These are phyloP conservation scores for Synanthedon tipuliformis DNA, from an alignment of 2,888 invertebrate genomes.

Conservation along the genomic window DNA sequence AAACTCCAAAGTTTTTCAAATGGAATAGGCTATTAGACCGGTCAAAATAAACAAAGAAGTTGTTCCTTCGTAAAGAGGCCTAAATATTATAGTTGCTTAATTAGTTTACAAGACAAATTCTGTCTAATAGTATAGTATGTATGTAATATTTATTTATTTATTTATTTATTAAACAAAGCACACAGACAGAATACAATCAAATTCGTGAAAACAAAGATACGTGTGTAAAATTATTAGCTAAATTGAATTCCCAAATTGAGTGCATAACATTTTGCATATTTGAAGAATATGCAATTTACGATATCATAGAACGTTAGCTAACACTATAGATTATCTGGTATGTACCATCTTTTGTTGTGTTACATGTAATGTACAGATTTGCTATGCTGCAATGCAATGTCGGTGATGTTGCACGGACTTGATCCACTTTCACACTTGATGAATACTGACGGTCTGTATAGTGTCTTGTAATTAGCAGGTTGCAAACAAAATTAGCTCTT, in stretches of 20 bases:
- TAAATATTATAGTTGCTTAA: neutral
- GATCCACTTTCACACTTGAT: slow-evolving; percentile 9
- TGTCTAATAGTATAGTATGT: neutral
- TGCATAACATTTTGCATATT: no score
- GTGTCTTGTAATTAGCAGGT: neutral
- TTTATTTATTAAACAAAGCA: no score
- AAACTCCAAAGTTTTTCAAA: no score
- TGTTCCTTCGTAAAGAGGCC: no score
- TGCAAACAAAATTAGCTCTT: neutral
- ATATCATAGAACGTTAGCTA: neutral
- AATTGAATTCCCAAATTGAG: no score
- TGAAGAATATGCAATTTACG: neutral
- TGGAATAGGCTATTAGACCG: no score
- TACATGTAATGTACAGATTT: slow-evolving; percentile 8
- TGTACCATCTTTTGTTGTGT: neutral
- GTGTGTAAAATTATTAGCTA: no score
- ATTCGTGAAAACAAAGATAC: no score
- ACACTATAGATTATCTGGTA: neutral
- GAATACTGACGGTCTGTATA: neutral
- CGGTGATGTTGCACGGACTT: slow-evolving; percentile 9
- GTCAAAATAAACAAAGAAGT: no score
- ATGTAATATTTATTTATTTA: no score
- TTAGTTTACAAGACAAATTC: neutral
- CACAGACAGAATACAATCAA: no score
- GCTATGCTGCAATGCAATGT: slow-evolving; percentile 8